Evolutionary conservation across 1,140 invertebrate species (phyloP), one percentile per base, ranked within the genome.

Genomic region (Drosophila elegans): DNA sequence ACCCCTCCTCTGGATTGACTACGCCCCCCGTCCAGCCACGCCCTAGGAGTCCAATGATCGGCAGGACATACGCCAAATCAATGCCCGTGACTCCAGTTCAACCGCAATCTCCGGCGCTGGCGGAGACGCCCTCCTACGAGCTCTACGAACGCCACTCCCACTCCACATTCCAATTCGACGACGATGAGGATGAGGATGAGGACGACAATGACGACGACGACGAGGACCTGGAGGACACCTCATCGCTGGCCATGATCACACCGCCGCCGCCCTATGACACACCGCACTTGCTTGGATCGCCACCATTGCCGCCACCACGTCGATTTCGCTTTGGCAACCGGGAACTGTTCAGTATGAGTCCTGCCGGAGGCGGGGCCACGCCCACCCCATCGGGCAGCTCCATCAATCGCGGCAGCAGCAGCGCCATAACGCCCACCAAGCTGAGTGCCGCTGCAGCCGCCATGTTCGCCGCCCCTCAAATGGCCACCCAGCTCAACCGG

Each of bases 71-170:
- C 25, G 76, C 86, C 74, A 91, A 91, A 61, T 91, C 90, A 32
- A 90, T 91, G 83, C 90, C 90, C 16, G 90, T 88, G n/a, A 91
- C 90, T 29, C 90, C 90, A 34, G 80, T 91, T 46, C 90, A 91
- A 54, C 85, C 78, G 44, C 86, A 91, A 56, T 90, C 90, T 13
- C 83, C 90, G 16, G 16, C 16, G 32, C 54, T 75, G 67, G 83
- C 88, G 38, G 61, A 80, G 49, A 76, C 63, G 25, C 84, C 84
- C 48, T 88, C 84, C 38, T 91, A 84, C 34, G 72, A 80, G 66
- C 61, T 77, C 5, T 86, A 85, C 71, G 85, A 84, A 52, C 63
- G 72, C n/a, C 85, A 61, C 27, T 78, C 77, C 34, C 62, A 76
- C 36, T 78, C 75, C 61, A 56, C 52, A 36, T 78, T 73, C 61